Evolutionary conservation across 2,113 vertebrate genomes (phyloP), one percentile per base, ranked within the genome.

Genomic region (Cheirogaleus medius): DNA sequence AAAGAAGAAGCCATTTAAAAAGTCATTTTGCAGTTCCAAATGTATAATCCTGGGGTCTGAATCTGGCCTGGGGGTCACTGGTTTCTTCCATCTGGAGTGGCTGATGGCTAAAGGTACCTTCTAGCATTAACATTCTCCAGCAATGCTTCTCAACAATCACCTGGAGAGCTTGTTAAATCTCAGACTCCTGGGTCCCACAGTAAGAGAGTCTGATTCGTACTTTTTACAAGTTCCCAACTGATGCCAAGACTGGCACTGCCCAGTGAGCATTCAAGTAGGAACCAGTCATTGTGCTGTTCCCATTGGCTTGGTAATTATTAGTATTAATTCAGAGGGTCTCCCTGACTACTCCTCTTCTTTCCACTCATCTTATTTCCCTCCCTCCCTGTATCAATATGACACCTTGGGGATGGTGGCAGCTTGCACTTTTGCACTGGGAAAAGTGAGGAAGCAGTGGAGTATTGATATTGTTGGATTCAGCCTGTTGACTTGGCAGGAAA

Each of bases 211-310:
- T 21, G 63, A 58, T 25, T 49, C 5, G 3, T 0, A 27, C 23
- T 87, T 90, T 58, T 47, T 25, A 12, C 8, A 63, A 83, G 29
- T 64, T 73, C 17, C 23, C 17, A 10, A 2, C 17, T 58, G 47
- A 84, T 56, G 68, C 34, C 12, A 20, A 77, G 42, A 23, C 37
- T 14, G 58, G 47, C 10, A 1, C 8, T 42, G 20, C n/a, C 6
- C 37, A 3, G 44, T 63, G 39, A 37, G 5, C 6, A 7, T 5
- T 18, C 25, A 56, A 18, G 4, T 12, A n/a, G 18, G 39, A 49
- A 6, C 1, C 6, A 17, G 60, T 7, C 12, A n/a, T 4, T 6
- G 0, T 6, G 10, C 12, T 60, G 27, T 9, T 47, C 10, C 8
- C 12, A 0, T 6, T 63, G 71, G 10, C 42, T 83, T 44, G 60